Evolutionary conservation across 1,140 invertebrate species (phyloP), one percentile per base, ranked within the genome.

Genomic region (Holotrichia oblita): DNA sequence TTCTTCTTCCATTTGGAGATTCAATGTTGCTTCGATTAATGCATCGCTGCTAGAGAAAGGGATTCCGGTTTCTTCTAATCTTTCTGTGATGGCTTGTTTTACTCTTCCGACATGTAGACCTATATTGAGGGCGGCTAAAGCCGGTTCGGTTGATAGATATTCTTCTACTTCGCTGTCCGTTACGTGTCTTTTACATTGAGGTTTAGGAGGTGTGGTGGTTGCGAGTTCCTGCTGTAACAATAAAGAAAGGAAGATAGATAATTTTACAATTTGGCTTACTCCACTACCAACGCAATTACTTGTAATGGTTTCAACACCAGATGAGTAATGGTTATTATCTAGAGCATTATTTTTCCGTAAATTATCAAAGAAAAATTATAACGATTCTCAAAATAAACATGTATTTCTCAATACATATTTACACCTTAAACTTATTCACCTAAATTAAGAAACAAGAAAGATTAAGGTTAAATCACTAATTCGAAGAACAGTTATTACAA

Each of bases 41-140:
- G 92, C 89, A 82, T 94, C 92, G 0, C 91, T 87, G 34, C 90
- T 89, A 10, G 86, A 86, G 84, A 92, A 94, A 3, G 81, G 83
- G 73, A 73, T 78, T 84, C 92, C 91, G 27, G 89, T 90, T 77
- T 88, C 83, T 44, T 90, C 88, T 72, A 93, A 82, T 83, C 90
- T 88, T 64, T 89, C 86, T 55, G 88, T 88, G 6, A 94, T 87
- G 0, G 92, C 92, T 79, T 88, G 87, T 80, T 92, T 91, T 2
- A 95, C 90, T 73, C 91, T 86, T n/a, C 90, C 91, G 0, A 90
- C 88, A 82, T 93, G 91, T 22, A 95, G 87, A 0, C 93, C 93
- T 80, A 94, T 90, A 78, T 91, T 88, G 61, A 94, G 83, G 7
- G 93, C 93, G n/a, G 90, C 88, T 61, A 89, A 82, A 2, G 89